Conservation (phyloP, 2,797 vertebrate genomes). For the Pogonophryne albipinna region DNA sequence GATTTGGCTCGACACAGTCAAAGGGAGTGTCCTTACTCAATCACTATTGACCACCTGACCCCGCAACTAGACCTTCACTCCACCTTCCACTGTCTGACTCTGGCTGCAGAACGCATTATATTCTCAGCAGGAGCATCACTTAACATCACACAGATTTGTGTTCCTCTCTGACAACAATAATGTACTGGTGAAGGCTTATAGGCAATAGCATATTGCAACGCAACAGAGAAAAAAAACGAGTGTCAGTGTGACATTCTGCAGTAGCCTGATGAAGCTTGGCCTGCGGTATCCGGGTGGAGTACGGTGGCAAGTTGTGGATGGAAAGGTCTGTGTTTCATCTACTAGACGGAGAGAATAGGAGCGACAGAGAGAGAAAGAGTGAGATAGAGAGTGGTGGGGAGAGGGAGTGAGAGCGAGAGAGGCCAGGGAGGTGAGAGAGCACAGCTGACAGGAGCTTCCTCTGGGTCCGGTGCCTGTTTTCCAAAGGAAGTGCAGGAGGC, state of each 20-base stretch:
- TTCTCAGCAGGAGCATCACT: slow-evolving; percentile 45
- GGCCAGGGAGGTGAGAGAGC: slow-evolving; percentile 93
- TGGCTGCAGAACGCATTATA: slow-evolving; percentile 52
- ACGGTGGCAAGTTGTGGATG: slow-evolving; percentile 67
- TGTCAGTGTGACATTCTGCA: slow-evolving; percentile 59
- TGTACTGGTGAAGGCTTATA: slow-evolving; percentile 15
- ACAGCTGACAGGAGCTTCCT: slow-evolving; percentile 88
- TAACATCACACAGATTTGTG: slow-evolving; percentile 41
- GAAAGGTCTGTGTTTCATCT: slow-evolving; percentile 82
- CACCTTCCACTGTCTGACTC: slow-evolving; percentile 31
- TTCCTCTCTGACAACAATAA: slow-evolving; percentile 31
- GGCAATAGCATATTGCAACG: neutral
- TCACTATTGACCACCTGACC: slow-evolving; percentile 62
- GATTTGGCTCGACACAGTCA: slow-evolving; percentile 45
- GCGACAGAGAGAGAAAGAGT: slow-evolving; percentile 41
- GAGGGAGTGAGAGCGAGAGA: slow-evolving; percentile 67
- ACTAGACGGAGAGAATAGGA: slow-evolving; percentile 56
- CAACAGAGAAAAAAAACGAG: slow-evolving; percentile 24
- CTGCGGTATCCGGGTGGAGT: slow-evolving; percentile 74
- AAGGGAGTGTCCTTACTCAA: slow-evolving; percentile 56
- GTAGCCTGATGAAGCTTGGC: slow-evolving; percentile 78
- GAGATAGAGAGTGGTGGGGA: slow-evolving; percentile 46
- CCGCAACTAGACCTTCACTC: slow-evolving; percentile 22
- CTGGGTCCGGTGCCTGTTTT: slow-evolving; percentile 86
- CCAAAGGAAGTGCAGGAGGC: slow-evolving; percentile 92